phyloP scores from a whole-genome alignment of 2,797 vertebrate species.

The Rhabdomys pumilio region DNA sequence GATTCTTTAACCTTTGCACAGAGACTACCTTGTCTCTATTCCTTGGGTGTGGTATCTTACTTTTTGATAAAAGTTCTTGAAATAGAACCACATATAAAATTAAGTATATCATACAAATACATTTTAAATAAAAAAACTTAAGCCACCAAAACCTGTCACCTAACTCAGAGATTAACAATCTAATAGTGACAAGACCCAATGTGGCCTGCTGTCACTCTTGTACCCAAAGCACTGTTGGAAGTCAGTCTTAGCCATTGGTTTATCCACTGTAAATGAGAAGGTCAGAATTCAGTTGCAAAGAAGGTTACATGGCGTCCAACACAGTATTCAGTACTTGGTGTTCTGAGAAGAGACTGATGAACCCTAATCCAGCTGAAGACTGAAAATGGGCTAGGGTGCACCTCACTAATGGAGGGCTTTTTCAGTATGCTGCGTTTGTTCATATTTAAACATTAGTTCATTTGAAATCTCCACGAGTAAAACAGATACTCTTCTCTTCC shows the following conservation, averaged over 20 bases:
- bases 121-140: conserved; percentile 45
- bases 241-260: background rate
- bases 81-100: conserved; percentile 1
- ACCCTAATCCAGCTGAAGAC: background rate
- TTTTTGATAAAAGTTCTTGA: background rate
- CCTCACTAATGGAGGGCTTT: background rate
- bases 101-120: conserved; percentile 13
- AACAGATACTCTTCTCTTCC: conserved; percentile 31
- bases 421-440: background rate
- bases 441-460: conserved; percentile 32
- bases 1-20: conserved; percentile 20
- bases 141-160: conserved; percentile 22
- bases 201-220: background rate
- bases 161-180: background rate
- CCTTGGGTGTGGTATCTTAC: background rate
- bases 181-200: background rate
- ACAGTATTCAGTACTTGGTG: background rate
- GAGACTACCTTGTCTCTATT: conserved; percentile 42
- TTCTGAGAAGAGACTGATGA: background rate
- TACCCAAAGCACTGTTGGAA: conserved; percentile 24
- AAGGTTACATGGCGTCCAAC: background rate
- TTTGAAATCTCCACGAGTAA: conserved; percentile 36
- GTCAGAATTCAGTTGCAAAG: background rate
- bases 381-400: background rate
- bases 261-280: background rate